These are phyloP conservation scores for Ethmia dodecea DNA, from an alignment of 2,888 invertebrate genomes.

Conservation along the genomic window DNA sequence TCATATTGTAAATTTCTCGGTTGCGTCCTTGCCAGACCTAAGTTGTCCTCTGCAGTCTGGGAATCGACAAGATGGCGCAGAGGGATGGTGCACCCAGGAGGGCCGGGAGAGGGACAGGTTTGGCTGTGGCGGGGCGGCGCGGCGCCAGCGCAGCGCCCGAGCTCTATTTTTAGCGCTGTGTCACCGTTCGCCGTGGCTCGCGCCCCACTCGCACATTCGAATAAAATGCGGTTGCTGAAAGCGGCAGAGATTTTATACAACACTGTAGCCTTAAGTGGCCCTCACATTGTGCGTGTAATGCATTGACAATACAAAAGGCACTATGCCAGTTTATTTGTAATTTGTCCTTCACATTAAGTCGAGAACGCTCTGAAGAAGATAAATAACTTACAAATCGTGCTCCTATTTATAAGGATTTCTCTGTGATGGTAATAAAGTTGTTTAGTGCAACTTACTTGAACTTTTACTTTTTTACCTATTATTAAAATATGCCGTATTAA, in stretches of 20 bases:
- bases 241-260: too few species aligned
- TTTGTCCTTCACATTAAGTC: constrained; percentile 3
- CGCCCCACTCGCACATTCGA: constrained; percentile 35
- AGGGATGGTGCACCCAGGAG: constrained; percentile 29
- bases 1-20: too few species aligned
- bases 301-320: constrained; percentile 7
- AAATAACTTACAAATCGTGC: too few species aligned
- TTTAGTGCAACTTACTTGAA: too few species aligned
- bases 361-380: neutral
- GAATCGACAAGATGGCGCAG: constrained; percentile 65
- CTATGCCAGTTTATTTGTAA: constrained; percentile 4
- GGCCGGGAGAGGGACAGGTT: constrained; percentile 38
- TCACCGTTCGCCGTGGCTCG: constrained; percentile 53
- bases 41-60: constrained; percentile 48
- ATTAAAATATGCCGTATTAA: too few species aligned
- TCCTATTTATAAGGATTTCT: too few species aligned
- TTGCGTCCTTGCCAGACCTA: constrained; percentile 23
- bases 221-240: constrained; percentile 16
- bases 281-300: too few species aligned
- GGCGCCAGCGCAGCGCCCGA: constrained; percentile 39
- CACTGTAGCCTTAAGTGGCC: too few species aligned
- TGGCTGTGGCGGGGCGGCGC: constrained; percentile 24
- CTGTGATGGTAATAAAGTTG: too few species aligned
- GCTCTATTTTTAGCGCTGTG: constrained; percentile 75
- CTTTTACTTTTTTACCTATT: too few species aligned